Evolutionary conservation across 2,113 vertebrate genomes (phyloP), one percentile per base, ranked within the genome.

Genomic region (Calyptomena viridis): DNA sequence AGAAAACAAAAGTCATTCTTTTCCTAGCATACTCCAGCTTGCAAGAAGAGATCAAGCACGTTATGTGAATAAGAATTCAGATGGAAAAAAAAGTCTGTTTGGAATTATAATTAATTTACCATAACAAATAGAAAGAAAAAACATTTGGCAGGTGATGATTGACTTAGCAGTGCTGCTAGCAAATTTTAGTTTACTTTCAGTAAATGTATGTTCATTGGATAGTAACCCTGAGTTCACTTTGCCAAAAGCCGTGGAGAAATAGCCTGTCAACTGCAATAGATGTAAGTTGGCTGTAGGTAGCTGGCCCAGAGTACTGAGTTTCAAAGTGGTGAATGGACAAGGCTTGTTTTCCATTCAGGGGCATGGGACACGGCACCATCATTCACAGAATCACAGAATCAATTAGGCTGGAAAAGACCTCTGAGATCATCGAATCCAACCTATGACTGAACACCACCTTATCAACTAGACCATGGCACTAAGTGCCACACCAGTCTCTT

Each of bases 121-220:
- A 73, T 62, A 97, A 87, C 35, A 93, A 88, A 91, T 24, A 72
- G 50, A 90, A 90, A 69, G 11, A 82, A 90, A 87, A 90, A 77
- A 55, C 11, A 79, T 86, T 95, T 95, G 86, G 35, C 80, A 89
- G 62, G 60, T 86, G 68, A 28, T 46, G 50, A 95, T 75, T 56
- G 74, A 86, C 66, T 82, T 47, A 81, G 85, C 23, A 35, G 24
- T 60, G 86, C 88, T 92, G 37, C 39, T 87, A 94, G 77, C 76
- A 89, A 87, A 87, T 83, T 94, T 93, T 62, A 84, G 62, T 71
- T 91, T 69, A 83, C 75, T 90, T 83, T 87, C 50, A 44, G 60
- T 47, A 84, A 86, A n/a, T 79, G 53, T 35, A 68, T 6, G 4
- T 33, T 89, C 60, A 71, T 30, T 68, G 66, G 27, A 47, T 18